Base-by-base conservation (phyloP, 2,888 invertebrate species). In the Coleophora deauratella region DNA sequence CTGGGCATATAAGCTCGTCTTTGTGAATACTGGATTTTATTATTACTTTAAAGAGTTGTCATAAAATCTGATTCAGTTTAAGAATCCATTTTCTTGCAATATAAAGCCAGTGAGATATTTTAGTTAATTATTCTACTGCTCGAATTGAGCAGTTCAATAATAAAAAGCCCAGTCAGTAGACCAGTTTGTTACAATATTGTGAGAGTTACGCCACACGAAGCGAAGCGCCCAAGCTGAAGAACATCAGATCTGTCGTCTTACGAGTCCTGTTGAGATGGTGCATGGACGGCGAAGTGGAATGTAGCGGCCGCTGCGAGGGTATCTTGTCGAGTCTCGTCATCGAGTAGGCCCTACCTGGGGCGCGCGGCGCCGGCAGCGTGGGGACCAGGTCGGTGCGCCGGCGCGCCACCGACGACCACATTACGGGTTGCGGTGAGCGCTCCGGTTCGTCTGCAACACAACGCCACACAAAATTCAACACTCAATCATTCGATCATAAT, bases 381-480 rank as follows among this genome's bases (percentile, higher is more conserved):
- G 96, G 96, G 87, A 95, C 93, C 72, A 96, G 88, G 88, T 96
- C 96, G 51, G 96, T 96, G 82, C 94, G 93, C 63, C 94, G 90
- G 61, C 95, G 90, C 63, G 93, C 94, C 66, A 93, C 93, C 52
- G 93, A 92, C 54, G 91, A 90, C 88, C 92, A 93, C 76, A 90
- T 87, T 59, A 89, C 87, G 44, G 89, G 87, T 66, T 74, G 78
- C 31, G 68, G 69, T 13, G 60, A 61, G 9, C 81, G 78, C 49
- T 81, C 81, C 42, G 76, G 61, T 55, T 85, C 84, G 77, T 84
- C 84, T 80, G 70, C 8, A 46, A 37, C 21, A 21, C 3, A 21
- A 3, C 21, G 70, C 8, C 45, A 37, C 21, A 21, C 3, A 21
- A 3, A 3, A 21, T 21, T 21, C 21, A 21, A 21, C 21, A 21